A percentile compares a stretch with the other conserved stretches of the same genome.
Evolutionary conservation across 2,797 vertebrate species (phyloP).

Genomic region (Pempheris klunzingeri): DNA sequence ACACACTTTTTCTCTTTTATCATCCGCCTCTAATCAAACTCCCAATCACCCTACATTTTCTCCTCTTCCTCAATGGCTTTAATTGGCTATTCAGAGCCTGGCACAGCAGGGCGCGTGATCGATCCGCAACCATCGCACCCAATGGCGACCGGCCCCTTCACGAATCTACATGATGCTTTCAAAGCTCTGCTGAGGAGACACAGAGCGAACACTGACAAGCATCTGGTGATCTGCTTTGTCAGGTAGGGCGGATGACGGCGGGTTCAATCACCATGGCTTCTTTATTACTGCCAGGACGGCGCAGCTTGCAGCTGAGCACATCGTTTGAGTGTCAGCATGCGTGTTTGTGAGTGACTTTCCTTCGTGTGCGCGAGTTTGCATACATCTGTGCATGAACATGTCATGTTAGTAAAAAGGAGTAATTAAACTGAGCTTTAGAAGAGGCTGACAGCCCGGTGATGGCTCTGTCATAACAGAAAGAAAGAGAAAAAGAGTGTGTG

Average conservation of each 20-base stretch:
- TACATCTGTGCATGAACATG: conserved; percentile 73
- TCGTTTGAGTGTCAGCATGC: conserved; percentile 46
- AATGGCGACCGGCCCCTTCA: conserved; percentile 53
- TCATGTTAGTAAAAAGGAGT: conserved; percentile 83
- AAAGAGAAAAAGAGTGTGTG: conserved; percentile 49
- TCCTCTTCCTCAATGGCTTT: conserved; percentile 67
- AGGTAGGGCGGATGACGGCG: conserved; percentile 67
- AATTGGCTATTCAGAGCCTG: conserved; percentile 74
- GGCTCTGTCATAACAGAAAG: conserved; percentile 81
- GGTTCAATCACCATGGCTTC: conserved; percentile 61
- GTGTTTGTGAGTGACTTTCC: conserved; percentile 57
- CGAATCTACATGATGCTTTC: conserved; percentile 63
- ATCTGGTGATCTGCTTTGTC: conserved; percentile 75
- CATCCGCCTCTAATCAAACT: conserved; percentile 49
- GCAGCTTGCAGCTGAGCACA: conserved; percentile 28
- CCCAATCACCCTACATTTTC: conserved; percentile 35
- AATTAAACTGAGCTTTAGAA: conserved; percentile 85
- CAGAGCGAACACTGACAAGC: conserved; percentile 66
- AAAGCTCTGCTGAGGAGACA: conserved; percentile 52
- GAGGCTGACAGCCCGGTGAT: conserved; percentile 75
- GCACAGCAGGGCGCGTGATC: conserved; percentile 61
- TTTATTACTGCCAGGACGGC: conserved; percentile 49
- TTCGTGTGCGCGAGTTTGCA: conserved; percentile 45
- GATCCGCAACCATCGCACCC: conserved; percentile 74
- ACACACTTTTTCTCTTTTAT: conserved; percentile 44